phyloP scores from a whole-genome alignment of 2,113 vertebrate genomes.

The Neodontobutis hainanensis region DNA sequence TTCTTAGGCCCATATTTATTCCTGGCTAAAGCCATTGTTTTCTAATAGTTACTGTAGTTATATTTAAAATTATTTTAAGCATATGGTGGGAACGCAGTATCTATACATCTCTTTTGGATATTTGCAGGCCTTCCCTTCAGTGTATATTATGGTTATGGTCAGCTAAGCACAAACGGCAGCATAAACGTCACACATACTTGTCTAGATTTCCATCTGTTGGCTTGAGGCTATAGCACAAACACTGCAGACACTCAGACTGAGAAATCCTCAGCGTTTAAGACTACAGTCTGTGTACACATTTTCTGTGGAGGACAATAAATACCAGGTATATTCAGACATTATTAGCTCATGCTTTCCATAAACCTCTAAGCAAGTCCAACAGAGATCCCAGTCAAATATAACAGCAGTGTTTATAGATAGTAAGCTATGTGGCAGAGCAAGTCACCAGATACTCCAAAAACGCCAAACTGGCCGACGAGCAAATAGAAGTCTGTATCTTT shows the following conservation, averaged over 20 bases:
- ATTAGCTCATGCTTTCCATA: slow-evolving; percentile 23
- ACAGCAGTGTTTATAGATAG: slow-evolving; percentile 51
- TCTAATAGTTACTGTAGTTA: neutral
- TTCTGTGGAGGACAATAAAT: slow-evolving; percentile 2
- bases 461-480: slow-evolving; percentile 34
- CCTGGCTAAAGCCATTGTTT: neutral
- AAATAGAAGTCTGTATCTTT: slow-evolving; percentile 45
- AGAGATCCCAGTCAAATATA: slow-evolving; percentile 25
- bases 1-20: too few species aligned
- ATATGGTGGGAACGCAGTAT: neutral
- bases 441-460: slow-evolving; percentile 59
- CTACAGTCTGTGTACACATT: slow-evolving; percentile 1
- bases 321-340: slow-evolving; percentile 10
- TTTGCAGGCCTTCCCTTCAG: neutral
- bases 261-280: slow-evolving; percentile 4
- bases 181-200: slow-evolving; percentile 59
- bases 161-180: slow-evolving; percentile 37
- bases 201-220: slow-evolving; percentile 45
- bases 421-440: slow-evolving; percentile 39
- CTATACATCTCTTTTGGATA: neutral
- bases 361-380: slow-evolving; percentile 17
- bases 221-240: slow-evolving; percentile 46
- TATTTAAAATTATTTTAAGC: neutral
- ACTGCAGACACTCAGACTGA: slow-evolving; percentile 29
- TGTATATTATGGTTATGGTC: neutral